Evolutionary conservation across 2,888 invertebrate genomes (phyloP).

Genomic region (Cerastoderma edule): DNA sequence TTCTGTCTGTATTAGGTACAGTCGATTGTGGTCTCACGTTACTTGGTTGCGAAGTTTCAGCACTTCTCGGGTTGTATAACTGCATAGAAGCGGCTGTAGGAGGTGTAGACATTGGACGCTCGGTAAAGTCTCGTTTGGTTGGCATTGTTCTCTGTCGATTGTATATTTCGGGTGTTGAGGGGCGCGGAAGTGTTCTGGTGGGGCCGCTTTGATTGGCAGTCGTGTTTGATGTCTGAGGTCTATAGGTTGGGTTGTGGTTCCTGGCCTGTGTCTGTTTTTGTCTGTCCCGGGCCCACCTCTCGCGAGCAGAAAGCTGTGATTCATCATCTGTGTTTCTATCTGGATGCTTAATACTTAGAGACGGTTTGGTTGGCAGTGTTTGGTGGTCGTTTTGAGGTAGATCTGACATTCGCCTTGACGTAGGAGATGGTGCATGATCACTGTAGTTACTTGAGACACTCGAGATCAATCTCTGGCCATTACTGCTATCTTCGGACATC

Average conservation of each 20-base stretch:
- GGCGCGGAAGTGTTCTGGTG: conserved; percentile 33
- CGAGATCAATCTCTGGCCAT: conserved; percentile 18
- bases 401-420: conserved; percentile 1
- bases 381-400: neutral
- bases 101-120: conserved; percentile 51
- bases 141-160: conserved; percentile 2
- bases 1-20: conserved; percentile 15
- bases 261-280: conserved; percentile 29
- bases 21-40: conserved; percentile 9
- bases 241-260: neutral
- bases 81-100: conserved; percentile 25
- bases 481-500: conserved; percentile 35
- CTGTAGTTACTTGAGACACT: conserved; percentile 30
- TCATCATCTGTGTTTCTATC: conserved; percentile 19
- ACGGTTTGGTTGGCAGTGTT: neutral
- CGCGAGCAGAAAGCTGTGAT: conserved; percentile 41
- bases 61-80: conserved; percentile 31
- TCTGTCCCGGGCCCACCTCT: conserved; percentile 52
- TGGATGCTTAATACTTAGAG: neutral
- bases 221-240: neutral
- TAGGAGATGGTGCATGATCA: conserved; percentile 17
- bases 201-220: neutral
- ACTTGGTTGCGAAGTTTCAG: conserved; percentile 26
- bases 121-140: conserved; percentile 38
- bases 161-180: conserved; percentile 47